Conservation (phyloP, 2,113 vertebrate species). For the Apodemus sylvaticus region DNA sequence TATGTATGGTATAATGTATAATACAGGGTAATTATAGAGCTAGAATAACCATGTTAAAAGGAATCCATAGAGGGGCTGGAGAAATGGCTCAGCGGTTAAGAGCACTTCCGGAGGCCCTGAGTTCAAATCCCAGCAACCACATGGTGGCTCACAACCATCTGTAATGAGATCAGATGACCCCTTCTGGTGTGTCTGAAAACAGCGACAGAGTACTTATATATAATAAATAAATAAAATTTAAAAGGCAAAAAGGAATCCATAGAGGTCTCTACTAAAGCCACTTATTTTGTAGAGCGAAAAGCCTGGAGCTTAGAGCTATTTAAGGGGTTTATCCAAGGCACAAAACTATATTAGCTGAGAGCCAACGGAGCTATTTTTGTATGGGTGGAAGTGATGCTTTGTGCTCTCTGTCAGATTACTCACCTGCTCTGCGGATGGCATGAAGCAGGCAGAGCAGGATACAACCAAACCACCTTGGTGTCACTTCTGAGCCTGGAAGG, state of each 20-base stretch:
- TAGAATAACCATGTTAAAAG: slow-evolving; percentile 21
- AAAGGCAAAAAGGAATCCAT: too few species aligned
- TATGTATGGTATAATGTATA: background rate
- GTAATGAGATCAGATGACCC: too few species aligned
- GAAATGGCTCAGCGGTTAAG: too few species aligned
- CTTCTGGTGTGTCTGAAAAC: too few species aligned
- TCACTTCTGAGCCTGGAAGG: background rate
- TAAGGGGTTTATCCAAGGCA: slow-evolving; percentile 63
- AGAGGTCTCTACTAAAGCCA: slow-evolving; percentile 41
- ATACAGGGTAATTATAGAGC: slow-evolving; percentile 47
- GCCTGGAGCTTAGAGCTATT: slow-evolving; percentile 39
- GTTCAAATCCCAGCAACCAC: too few species aligned
- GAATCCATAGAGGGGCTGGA: too few species aligned
- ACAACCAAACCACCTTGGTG: background rate
- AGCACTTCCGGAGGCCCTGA: too few species aligned
- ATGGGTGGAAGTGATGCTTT: background rate
- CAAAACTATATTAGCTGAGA: background rate
- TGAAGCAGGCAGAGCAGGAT: background rate
- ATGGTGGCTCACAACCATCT: too few species aligned
- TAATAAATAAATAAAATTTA: too few species aligned
- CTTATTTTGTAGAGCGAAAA: slow-evolving; percentile 48
- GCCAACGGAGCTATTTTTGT: slow-evolving; percentile 4
- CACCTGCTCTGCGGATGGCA: background rate
- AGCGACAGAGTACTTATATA: too few species aligned
- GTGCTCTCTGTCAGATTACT: background rate